phyloP scores from a whole-genome alignment of 2,113 vertebrate genomes.

The Centropus bengalensis region DNA sequence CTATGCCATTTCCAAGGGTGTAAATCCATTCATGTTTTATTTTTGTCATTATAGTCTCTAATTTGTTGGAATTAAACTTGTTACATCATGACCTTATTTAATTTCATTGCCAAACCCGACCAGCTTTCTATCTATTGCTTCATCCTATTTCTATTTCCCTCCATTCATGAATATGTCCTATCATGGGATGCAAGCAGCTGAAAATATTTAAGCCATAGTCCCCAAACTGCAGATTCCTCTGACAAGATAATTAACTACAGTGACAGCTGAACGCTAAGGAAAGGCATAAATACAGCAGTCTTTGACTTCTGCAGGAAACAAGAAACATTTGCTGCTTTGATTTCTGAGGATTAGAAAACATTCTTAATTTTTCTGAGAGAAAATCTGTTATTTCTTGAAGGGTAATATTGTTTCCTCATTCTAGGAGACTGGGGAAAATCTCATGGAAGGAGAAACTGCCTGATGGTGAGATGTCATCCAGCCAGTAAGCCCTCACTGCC shows the following conservation, averaged over 20 bases:
- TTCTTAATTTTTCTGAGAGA: constrained; percentile 31
- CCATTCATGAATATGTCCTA: not conserved
- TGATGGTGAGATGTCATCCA: not conserved
- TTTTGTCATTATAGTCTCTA: not conserved
- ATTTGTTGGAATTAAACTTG: not conserved
- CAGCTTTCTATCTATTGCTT: not conserved
- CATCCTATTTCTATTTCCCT: not conserved
- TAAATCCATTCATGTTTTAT: not conserved
- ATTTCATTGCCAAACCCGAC: not conserved
- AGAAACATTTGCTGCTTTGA: constrained; percentile 34
- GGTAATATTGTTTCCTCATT: not conserved
- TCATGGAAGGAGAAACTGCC: not conserved
- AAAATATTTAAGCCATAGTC: constrained; percentile 2
- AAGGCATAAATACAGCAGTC: not conserved
- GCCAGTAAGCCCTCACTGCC: not conserved
- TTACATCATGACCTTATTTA: not conserved
- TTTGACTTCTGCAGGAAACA: not conserved
- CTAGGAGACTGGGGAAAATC: not conserved
- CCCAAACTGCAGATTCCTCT: not conserved
- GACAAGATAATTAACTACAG: constrained; percentile 20
- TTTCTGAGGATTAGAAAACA: constrained; percentile 42
- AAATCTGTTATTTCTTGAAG: constrained; percentile 24
- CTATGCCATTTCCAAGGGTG: not conserved
- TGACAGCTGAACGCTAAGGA: not conserved
- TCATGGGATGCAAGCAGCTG: not conserved